Percentiles rank a stretch among this genome's conserved stretches.
Conservation (phyloP, 1,140 invertebrate species). For the Drosophila hydei region DNA sequence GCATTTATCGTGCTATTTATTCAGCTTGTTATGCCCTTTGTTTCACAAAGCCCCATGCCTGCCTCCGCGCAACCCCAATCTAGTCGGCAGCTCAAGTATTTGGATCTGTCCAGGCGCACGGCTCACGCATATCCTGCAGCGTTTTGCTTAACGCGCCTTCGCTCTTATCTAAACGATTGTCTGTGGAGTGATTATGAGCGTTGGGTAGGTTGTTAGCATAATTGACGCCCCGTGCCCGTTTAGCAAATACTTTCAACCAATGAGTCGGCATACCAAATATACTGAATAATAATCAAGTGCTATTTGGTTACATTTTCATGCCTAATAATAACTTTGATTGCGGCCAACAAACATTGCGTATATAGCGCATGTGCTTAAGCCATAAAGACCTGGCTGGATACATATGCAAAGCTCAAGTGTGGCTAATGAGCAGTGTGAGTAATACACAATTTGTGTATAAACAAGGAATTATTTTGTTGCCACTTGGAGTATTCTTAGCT, state of each 20-base stretch:
- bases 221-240: conserved; percentile 72
- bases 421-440: conserved; percentile 2
- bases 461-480: too few relatives aligned
- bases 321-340: conserved; percentile 63
- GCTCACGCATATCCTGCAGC: conserved; percentile 72
- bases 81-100: conserved; percentile 10
- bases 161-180: conserved; percentile 80
- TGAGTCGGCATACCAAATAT: conserved; percentile 31
- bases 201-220: conserved; percentile 79
- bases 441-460: background rate
- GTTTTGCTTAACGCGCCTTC: conserved; percentile 72
- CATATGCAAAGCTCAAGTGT: conserved; percentile 9
- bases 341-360: too few relatives aligned
- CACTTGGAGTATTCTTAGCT: too few relatives aligned
- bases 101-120: conserved; percentile 38
- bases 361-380: background rate
- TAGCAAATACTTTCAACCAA: conserved; percentile 29
- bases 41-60: conserved; percentile 47
- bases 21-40: conserved; percentile 72
- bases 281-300: conserved; percentile 80
- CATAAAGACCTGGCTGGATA: background rate
- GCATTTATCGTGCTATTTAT: conserved; percentile 80
- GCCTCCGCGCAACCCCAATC: background rate
- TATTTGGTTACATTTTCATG: conserved; percentile 70
- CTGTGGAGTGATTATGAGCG: conserved; percentile 82